phyloP scores from a whole-genome alignment of 2,888 invertebrate genomes.

The Pyralis farinalis region DNA sequence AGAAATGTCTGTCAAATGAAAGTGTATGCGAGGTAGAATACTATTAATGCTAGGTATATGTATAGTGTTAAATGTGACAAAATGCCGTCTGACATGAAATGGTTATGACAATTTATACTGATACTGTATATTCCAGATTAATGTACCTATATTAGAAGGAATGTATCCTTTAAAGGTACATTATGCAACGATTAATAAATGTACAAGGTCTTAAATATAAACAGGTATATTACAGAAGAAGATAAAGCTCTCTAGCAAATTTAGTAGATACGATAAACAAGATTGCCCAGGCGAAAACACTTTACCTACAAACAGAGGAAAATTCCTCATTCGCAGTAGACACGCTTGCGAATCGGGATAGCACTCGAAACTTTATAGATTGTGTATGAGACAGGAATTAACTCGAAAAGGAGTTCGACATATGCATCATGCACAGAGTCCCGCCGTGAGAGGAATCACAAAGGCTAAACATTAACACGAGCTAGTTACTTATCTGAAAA shows the following conservation, averaged over 20 bases:
- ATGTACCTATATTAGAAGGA: no score
- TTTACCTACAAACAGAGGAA: constrained; percentile 4
- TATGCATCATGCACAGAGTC: constrained; percentile 46
- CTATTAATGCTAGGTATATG: no score
- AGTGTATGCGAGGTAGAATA: no score
- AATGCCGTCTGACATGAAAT: no score
- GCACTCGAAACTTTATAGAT: constrained; percentile 64
- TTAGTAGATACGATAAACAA: not conserved
- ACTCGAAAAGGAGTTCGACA: constrained; percentile 70
- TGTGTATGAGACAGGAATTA: constrained; percentile 69
- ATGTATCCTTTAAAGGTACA: no score
- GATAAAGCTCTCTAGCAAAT: not conserved
- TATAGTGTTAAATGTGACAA: no score
- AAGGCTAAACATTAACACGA: constrained; percentile 71
- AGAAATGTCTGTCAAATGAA: no score
- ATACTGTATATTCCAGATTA: no score
- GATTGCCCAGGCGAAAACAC: not conserved
- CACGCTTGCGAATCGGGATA: constrained; percentile 4
- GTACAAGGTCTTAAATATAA: no score
- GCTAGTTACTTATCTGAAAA: constrained; percentile 69
- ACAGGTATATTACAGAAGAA: not conserved
- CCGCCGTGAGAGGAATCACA: constrained; percentile 54
- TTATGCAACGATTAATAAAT: no score
- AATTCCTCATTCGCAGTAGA: constrained; percentile 6
- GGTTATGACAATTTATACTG: no score